Evolutionary conservation across 1,140 invertebrate genomes (phyloP), one percentile per base, ranked within the genome.

Genomic region (Halesus radiatus): DNA sequence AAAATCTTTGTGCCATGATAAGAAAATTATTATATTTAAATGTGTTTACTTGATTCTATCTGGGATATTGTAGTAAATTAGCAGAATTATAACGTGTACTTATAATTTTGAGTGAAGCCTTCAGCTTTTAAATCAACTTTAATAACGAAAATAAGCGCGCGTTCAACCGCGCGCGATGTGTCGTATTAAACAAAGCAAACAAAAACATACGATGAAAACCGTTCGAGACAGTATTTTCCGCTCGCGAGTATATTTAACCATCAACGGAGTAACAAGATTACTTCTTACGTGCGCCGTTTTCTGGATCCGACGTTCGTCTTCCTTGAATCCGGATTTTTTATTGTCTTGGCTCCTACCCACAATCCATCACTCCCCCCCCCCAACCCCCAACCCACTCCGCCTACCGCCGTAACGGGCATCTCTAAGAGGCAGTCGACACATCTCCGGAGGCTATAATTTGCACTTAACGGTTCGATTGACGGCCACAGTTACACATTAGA

Each of bases 401-500:
- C 13, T 13, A 8, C 62, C 23, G 7, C 32, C 56, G 26, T 37
- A 29, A 37, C 50, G 23, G 23, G 53, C 6, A 32, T 32, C 32
- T 56, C 64, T 18, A 26, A 64, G 54, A 78, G 54, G 23, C 18
- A 58, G 52, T 60, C 77, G 77, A 79, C 66, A 79, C 77, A 73
- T 56, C 54, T 53, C 82, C 52, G 70, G 76, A 37, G 79, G 82
- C 79, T n/a, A 83, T 83, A 80, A 83, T 81, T 83, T 80, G 82
- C 82, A 79, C 82, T 83, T 80, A 83, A 78, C 78, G 81, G 78
- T 77, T 82, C 79, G 82, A 81, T 81, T 79, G 80, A 78, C 76
- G 80, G 74, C 73, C 76, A 37, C 80, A 32, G 74, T 37, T 54
- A 16, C 60, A 78, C 23, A 58, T 50, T 72, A 79, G 45, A 64